Percentiles rank a stretch among this genome's conserved stretches.
Evolutionary conservation across 2,888 invertebrate genomes (phyloP).

Genomic region (Cacoxenus indagator): DNA sequence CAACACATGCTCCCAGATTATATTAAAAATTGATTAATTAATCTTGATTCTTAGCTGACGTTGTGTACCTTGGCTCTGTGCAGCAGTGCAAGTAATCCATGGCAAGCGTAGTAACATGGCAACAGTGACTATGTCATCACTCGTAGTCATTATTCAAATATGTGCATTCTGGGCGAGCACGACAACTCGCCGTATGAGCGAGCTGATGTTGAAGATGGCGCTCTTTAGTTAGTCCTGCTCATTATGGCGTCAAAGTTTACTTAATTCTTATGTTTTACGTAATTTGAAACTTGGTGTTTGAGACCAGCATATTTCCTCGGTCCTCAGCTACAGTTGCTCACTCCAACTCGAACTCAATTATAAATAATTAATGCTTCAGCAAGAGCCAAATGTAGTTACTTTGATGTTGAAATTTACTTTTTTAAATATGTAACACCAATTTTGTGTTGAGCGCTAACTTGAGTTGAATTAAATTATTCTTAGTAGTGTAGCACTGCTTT

Average conservation of each 20-base stretch:
- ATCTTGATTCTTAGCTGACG: conserved; percentile 53
- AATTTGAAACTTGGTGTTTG: background rate
- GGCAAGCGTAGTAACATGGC: background rate
- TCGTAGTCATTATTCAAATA: background rate
- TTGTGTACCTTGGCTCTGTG: background rate
- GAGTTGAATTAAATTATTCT: no score
- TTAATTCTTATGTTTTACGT: background rate
- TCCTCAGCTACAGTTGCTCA: background rate
- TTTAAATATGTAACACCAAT: background rate
- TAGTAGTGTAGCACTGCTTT: no score
- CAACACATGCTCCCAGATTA: conserved; percentile 61
- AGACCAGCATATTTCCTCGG: background rate
- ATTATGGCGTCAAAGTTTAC: background rate
- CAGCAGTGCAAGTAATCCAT: background rate
- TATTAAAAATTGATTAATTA: conserved; percentile 66
- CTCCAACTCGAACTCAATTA: background rate
- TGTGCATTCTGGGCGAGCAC: no score
- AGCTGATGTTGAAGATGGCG: no score
- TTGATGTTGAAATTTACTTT: background rate
- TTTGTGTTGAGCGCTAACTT: conserved; percentile 4
- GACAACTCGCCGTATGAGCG: no score
- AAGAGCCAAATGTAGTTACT: background rate
- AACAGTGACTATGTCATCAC: background rate
- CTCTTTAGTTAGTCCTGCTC: conserved; percentile 5
- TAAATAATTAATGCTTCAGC: conserved; percentile 14